Conservation (phyloP, 1,140 invertebrate species). For the Neodiprion pinetum region DNA sequence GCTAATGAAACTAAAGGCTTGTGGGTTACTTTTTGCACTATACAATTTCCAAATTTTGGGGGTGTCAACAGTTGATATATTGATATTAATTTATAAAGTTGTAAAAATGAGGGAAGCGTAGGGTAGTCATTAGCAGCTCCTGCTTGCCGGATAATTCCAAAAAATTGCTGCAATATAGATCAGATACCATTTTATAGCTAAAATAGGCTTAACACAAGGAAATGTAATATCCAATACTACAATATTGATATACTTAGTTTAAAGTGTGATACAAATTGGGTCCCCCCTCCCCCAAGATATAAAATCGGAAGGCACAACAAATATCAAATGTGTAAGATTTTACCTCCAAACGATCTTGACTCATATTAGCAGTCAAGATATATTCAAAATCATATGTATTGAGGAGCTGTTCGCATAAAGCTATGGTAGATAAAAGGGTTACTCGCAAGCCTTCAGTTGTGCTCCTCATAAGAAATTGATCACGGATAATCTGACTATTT, state of each 20-base stretch:
- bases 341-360: slow-evolving; percentile 12
- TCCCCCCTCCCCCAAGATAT: no score
- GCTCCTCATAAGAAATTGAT: neutral
- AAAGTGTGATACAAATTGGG: no score
- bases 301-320: no score
- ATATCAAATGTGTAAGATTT: neutral
- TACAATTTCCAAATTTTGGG: neutral
- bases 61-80: neutral
- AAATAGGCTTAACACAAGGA: neutral
- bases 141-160: slow-evolving; percentile 8
- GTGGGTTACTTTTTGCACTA: neutral
- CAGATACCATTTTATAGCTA: neutral
- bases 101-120: slow-evolving; percentile 4
- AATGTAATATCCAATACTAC: neutral
- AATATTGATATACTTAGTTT: no score
- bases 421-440: neutral
- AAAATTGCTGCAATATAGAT: slow-evolving; percentile 12
- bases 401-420: neutral
- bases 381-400: neutral
- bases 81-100: slow-evolving; percentile 11
- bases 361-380: neutral
- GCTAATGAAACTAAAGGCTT: neutral
- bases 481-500: neutral
- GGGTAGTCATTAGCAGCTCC: slow-evolving; percentile 13
- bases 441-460: slow-evolving; percentile 1